These are phyloP conservation scores for Cardiocondyla obscurior DNA, from an alignment of 1,140 invertebrate species.

Conservation along the genomic window DNA sequence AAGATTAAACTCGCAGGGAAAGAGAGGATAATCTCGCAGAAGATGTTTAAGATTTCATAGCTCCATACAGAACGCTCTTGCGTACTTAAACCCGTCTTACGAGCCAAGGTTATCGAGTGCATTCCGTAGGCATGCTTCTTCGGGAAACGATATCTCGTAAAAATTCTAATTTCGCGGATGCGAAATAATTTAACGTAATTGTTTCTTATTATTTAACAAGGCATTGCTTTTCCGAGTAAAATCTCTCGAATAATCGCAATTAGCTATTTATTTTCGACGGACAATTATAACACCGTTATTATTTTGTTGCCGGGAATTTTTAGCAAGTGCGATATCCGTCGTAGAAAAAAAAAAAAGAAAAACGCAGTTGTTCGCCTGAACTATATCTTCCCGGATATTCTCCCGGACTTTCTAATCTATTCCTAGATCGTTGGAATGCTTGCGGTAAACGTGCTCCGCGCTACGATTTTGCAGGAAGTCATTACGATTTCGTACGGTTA, in stretches of 20 bases:
- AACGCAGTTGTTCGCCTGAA: not conserved
- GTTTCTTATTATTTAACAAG: not conserved
- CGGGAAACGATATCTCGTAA: constrained; percentile 59
- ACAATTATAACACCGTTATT: not conserved
- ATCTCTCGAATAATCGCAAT: not conserved
- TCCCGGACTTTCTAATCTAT: constrained; percentile 33
- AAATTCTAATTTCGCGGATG: constrained; percentile 57
- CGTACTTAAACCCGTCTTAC: constrained; percentile 74
- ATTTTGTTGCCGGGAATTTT: not conserved
- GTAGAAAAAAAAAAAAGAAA: too few species aligned
- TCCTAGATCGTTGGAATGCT: constrained; percentile 15
- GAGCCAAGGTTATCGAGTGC: constrained; percentile 81
- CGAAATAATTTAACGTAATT: not conserved
- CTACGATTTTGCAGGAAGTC: constrained; percentile 7
- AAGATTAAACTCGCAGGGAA: not conserved
- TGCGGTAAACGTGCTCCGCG: not conserved
- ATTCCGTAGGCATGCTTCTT: constrained; percentile 70
- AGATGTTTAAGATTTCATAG: constrained; percentile 28
- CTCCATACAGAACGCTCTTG: constrained; percentile 20
- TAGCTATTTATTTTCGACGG: not conserved
- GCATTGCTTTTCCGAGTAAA: not conserved
- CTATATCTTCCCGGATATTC: constrained; percentile 1
- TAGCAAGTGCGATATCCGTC: not conserved
- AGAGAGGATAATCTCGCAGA: constrained; percentile 3
- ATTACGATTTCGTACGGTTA: constrained; percentile 17